A percentile compares a stretch with the other conserved stretches of the same genome.
Evolutionary conservation across 1,140 invertebrate genomes (phyloP).

Genomic region (Pseudomyrmex dendroicus): DNA sequence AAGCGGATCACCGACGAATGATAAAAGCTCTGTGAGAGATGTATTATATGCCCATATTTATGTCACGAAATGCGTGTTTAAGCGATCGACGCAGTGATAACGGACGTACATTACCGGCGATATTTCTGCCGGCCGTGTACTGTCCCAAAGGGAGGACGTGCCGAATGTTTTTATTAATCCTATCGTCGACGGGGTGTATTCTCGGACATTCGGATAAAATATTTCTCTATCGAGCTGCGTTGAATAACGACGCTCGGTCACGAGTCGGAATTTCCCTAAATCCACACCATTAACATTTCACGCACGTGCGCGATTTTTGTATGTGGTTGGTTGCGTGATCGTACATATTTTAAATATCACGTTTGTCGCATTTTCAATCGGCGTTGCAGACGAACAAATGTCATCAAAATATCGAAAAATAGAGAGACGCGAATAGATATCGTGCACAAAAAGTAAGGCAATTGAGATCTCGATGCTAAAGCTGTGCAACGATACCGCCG

Average conservation of each 20-base stretch:
- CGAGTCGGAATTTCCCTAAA: slow-evolving; percentile 7
- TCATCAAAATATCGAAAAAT: slow-evolving; percentile 26
- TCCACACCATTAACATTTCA: slow-evolving; percentile 20
- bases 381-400: neutral
- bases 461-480: slow-evolving; percentile 22
- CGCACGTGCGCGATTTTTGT: neutral
- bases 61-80: slow-evolving; percentile 16
- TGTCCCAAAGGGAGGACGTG: neutral
- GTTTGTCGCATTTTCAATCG: neutral
- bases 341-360: slow-evolving; percentile 9
- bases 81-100: slow-evolving; percentile 27
- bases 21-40: slow-evolving; percentile 39
- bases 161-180: slow-evolving; percentile 26
- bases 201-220: slow-evolving; percentile 6
- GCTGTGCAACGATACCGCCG: slow-evolving; percentile 42
- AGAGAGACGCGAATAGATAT: neutral
- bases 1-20: slow-evolving; percentile 22
- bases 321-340: neutral
- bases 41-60: slow-evolving; percentile 1
- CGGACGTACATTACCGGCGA: neutral
- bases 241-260: neutral
- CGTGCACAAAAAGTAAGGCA: neutral
- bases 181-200: neutral
- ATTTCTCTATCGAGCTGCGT: neutral
- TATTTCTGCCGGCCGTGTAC: neutral